Percentiles rank a stretch among this genome's conserved stretches.
These are phyloP conservation scores for Tetramorium bicarinatum DNA, from an alignment of 2,888 invertebrate genomes.

Conservation along the genomic window DNA sequence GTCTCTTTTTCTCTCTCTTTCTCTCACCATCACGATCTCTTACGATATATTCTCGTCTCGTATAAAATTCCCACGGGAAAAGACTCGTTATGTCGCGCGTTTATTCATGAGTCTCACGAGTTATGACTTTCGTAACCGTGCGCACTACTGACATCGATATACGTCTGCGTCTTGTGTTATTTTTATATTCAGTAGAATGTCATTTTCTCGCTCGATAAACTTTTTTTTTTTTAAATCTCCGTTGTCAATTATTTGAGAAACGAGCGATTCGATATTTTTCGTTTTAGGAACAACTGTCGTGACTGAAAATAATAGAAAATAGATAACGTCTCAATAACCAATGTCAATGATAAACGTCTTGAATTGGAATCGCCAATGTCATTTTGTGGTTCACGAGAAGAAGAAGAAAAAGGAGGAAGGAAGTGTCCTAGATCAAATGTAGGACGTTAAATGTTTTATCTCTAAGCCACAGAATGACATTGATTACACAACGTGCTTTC, in stretches of 20 bases:
- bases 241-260: not conserved
- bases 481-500: conserved; percentile 4
- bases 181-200: not conserved
- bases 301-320: not conserved
- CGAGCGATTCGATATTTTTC: not conserved
- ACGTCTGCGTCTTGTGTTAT: conserved; percentile 5
- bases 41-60: conserved; percentile 52
- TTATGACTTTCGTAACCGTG: conserved; percentile 42
- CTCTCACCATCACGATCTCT: conserved; percentile 29
- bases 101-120: conserved; percentile 55
- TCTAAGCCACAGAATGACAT: conserved; percentile 23
- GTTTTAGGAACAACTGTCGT: not conserved
- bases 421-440: conserved; percentile 32
- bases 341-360: too few relatives aligned
- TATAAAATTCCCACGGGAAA: conserved; percentile 56
- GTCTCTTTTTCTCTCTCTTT: not conserved
- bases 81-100: conserved; percentile 53
- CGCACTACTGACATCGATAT: conserved; percentile 48
- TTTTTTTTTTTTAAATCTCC: not conserved
- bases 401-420: not conserved
- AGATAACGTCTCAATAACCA: not conserved
- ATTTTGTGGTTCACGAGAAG: conserved; percentile 29
- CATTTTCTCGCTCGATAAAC: not conserved
- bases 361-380: conserved; percentile 20
- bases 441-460: conserved; percentile 16